phyloP scores from a whole-genome alignment of 2,888 invertebrate species.

The Creontiades dilutus region DNA sequence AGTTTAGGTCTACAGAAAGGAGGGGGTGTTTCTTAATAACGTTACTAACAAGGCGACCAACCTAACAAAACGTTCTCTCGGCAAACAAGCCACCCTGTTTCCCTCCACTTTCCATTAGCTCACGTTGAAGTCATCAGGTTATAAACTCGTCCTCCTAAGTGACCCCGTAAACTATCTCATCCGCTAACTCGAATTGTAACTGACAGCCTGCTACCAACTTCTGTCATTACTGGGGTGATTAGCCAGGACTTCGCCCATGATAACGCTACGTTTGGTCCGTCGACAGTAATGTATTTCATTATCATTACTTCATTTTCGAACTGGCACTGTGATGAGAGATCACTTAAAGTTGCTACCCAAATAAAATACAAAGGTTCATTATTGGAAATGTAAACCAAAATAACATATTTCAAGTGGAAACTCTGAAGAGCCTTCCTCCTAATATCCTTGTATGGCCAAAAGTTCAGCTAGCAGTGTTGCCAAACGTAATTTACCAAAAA shows the following conservation, averaged over 20 bases:
- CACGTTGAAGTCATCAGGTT: slow-evolving; percentile 22
- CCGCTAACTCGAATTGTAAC: slow-evolving; percentile 45
- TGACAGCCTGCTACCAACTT: slow-evolving; percentile 32
- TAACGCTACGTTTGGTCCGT: no score
- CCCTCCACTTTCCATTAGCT: not conserved
- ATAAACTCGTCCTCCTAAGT: slow-evolving; percentile 45
- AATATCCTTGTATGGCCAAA: no score
- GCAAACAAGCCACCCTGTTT: slow-evolving; percentile 34
- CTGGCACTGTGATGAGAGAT: no score
- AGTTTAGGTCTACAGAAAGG: not conserved
- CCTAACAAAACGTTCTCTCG: slow-evolving; percentile 27
- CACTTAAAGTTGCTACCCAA: no score
- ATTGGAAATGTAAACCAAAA: no score
- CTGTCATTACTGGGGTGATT: slow-evolving; percentile 5
- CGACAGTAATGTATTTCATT: no score
- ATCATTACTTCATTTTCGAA: no score
- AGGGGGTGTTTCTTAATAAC: slow-evolving; percentile 34
- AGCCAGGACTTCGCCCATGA: not conserved
- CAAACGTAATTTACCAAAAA: no score
- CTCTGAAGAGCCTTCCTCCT: no score
- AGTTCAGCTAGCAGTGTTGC: no score
- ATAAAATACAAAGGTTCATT: no score
- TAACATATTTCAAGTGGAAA: no score
- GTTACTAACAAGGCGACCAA: slow-evolving; percentile 30
- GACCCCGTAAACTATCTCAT: slow-evolving; percentile 39